Evolutionary conservation across 2,888 invertebrate genomes (phyloP).

Genomic region (Mycalesis mineus): DNA sequence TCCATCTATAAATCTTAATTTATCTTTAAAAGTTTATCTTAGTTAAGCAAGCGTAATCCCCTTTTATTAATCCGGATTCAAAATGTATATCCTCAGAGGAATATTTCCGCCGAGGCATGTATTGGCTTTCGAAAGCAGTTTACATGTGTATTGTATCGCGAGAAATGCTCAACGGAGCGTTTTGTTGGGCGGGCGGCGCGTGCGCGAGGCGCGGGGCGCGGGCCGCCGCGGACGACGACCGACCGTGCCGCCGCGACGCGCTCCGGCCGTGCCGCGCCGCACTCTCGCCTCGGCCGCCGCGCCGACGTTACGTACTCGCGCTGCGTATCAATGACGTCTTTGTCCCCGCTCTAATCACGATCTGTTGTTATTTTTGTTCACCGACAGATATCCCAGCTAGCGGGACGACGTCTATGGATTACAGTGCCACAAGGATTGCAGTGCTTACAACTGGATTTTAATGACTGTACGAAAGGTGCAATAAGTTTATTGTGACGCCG

Average conservation of each 20-base stretch:
- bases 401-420: conserved; percentile 59
- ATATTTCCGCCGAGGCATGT: conserved; percentile 35
- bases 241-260: conserved; percentile 34
- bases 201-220: conserved; percentile 52
- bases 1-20: not conserved
- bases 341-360: conserved; percentile 54
- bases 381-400: conserved; percentile 36
- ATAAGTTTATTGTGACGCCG: conserved; percentile 24
- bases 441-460: conserved; percentile 55
- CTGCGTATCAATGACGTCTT: conserved; percentile 42
- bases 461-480: conserved; percentile 21
- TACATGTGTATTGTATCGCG: conserved; percentile 55
- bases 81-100: conserved; percentile 24
- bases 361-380: conserved; percentile 61
- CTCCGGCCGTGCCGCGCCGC: conserved; percentile 45
- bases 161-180: conserved; percentile 57
- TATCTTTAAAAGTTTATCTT: not conserved
- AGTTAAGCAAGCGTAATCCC: conserved; percentile 1
- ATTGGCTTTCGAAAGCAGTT: conserved; percentile 56
- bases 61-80: conserved; percentile 15
- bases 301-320: conserved; percentile 41
- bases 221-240: conserved; percentile 43
- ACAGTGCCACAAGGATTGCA: conserved; percentile 73
- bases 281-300: conserved; percentile 62
- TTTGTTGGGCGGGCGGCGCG: conserved; percentile 55